A percentile compares a stretch with the other conserved stretches of the same genome.
phyloP scores from a whole-genome alignment of 2,113 vertebrate genomes.

The Centrocercus urophasianus region DNA sequence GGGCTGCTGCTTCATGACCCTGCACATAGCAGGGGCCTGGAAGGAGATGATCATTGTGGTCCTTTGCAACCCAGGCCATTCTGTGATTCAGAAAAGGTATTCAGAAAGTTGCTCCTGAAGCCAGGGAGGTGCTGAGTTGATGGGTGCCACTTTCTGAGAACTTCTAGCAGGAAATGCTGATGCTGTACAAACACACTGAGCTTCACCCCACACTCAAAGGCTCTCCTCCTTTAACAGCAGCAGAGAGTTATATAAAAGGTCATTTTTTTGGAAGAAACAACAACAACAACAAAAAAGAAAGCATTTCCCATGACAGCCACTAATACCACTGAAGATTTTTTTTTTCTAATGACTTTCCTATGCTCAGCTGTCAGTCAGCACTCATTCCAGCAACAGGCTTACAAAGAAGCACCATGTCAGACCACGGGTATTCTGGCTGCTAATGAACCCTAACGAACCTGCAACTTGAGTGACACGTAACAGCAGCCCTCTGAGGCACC shows the following conservation, averaged over 20 bases:
- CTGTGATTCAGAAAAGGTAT: background rate
- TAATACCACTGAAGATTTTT: slow-evolving; percentile 39
- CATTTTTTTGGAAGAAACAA: background rate
- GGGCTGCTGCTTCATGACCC: no score
- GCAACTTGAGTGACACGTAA: slow-evolving; percentile 47
- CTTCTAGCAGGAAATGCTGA: background rate
- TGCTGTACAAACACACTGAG: background rate
- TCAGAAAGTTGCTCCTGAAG: background rate
- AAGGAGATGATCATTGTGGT: no score
- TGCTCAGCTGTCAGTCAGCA: slow-evolving; percentile 64
- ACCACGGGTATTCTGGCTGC: background rate
- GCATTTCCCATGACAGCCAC: slow-evolving; percentile 72
- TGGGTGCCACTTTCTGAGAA: background rate
- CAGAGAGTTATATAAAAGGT: slow-evolving; percentile 48
- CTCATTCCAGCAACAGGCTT: slow-evolving; percentile 15
- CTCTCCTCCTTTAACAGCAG: slow-evolving; percentile 51
- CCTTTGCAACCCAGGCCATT: no score
- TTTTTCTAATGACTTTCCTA: slow-evolving; percentile 28
- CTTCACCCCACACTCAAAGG: background rate
- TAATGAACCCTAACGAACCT: slow-evolving; percentile 23
- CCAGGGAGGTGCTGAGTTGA: background rate
- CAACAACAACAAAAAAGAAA: background rate
- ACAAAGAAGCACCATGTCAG: background rate
- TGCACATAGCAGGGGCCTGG: no score
- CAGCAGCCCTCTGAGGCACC: background rate